These are phyloP conservation scores for Drosophila eohydei DNA, from an alignment of 2,888 invertebrate species.

Conservation along the genomic window DNA sequence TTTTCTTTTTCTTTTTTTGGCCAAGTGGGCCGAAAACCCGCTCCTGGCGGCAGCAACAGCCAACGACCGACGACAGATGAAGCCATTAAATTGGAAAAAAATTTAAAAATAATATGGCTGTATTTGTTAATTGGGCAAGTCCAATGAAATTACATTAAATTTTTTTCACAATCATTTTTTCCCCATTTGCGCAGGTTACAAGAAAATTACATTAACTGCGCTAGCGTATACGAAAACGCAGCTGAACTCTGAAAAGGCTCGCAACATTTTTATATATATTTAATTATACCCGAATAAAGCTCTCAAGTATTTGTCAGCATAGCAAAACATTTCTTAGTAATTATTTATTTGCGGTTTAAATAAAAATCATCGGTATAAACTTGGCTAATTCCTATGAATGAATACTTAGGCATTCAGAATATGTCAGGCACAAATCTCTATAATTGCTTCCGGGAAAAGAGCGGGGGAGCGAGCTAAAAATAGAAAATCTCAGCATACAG, in stretches of 20 bases:
- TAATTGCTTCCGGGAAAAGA: slow-evolving; percentile 71
- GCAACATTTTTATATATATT: background rate
- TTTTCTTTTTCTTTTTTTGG: background rate
- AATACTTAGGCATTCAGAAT: slow-evolving; percentile 24
- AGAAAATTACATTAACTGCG: slow-evolving; percentile 3
- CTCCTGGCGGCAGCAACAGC: slow-evolving; percentile 26
- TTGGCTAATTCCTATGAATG: slow-evolving; percentile 41
- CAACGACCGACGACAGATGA: slow-evolving; percentile 53
- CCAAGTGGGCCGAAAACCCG: slow-evolving; percentile 54
- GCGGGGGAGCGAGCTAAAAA: slow-evolving; percentile 21
- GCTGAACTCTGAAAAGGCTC: background rate
- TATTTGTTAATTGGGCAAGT: slow-evolving; percentile 73
- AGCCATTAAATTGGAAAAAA: slow-evolving; percentile 71
- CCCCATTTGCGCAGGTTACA: background rate
- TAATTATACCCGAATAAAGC: background rate
- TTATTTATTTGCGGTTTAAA: slow-evolving; percentile 10
- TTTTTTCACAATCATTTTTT: background rate
- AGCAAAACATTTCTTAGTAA: background rate
- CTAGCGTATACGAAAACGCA: background rate
- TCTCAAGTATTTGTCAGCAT: background rate
- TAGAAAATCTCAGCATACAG: slow-evolving; percentile 6
- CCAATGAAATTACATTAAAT: slow-evolving; percentile 58
- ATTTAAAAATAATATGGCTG: slow-evolving; percentile 58
- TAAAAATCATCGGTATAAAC: slow-evolving; percentile 18
- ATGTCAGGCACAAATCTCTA: slow-evolving; percentile 27